Evolutionary conservation across 2,888 invertebrate species (phyloP).

Genomic region (Steinernema carpocapsae): DNA sequence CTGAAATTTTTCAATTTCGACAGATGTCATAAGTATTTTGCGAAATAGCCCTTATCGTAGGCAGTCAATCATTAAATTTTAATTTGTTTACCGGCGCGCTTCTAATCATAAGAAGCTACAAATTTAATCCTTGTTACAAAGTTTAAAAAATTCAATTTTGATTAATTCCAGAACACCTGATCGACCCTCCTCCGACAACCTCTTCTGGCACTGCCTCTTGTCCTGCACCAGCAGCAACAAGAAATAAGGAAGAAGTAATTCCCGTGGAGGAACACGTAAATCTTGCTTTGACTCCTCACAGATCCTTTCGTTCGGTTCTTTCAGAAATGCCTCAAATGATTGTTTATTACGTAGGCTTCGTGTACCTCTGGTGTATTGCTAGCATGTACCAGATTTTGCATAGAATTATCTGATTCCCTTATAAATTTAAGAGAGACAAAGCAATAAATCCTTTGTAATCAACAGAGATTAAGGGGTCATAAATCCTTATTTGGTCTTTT

Average conservation of each 20-base stretch:
- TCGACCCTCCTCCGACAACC: not conserved
- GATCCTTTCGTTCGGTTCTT: not conserved
- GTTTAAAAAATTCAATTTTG: not conserved
- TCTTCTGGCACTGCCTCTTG: not conserved
- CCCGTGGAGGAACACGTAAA: not conserved
- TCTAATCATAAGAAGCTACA: too few species aligned
- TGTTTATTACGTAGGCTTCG: constrained; percentile 21
- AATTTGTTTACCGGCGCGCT: too few species aligned
- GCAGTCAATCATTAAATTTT: too few species aligned
- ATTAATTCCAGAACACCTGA: constrained; percentile 3
- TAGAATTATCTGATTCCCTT: not conserved
- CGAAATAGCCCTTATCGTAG: too few species aligned
- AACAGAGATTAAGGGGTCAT: too few species aligned
- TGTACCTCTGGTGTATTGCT: constrained; percentile 10
- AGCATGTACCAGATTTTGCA: constrained; percentile 17
- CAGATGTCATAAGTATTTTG: too few species aligned
- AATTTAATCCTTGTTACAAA: too few species aligned
- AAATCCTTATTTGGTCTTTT: too few species aligned
- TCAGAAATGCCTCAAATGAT: constrained; percentile 21
- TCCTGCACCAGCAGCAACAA: not conserved
- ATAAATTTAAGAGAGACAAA: not conserved
- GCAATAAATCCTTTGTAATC: constrained; percentile 6
- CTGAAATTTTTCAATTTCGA: not conserved
- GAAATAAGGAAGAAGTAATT: not conserved
- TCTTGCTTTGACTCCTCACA: not conserved